Conservation (phyloP, 2,797 vertebrate species). For the Psittacula echo region DNA sequence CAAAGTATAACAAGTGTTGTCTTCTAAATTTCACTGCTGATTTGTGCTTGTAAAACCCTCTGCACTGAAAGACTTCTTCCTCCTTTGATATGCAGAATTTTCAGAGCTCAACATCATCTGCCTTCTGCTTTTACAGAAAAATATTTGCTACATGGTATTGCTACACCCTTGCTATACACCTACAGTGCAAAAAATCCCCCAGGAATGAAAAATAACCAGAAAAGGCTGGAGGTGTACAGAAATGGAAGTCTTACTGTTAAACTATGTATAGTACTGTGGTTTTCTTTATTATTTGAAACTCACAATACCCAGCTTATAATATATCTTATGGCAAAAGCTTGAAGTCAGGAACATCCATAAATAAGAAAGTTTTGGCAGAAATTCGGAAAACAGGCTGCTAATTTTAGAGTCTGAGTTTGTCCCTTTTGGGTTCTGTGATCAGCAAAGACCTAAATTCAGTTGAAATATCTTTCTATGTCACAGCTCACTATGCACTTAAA, state of each 20-base stretch:
- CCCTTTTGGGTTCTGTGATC: not conserved
- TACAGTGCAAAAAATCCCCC: not conserved
- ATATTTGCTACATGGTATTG: not conserved
- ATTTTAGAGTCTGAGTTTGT: not conserved
- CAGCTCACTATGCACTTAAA: not conserved
- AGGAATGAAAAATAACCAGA: not conserved
- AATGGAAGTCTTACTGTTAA: not conserved
- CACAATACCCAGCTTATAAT: not conserved
- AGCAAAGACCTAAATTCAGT: not conserved
- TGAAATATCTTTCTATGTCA: not conserved
- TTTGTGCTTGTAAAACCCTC: not conserved
- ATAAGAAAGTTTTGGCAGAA: not conserved
- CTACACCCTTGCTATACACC: not conserved
- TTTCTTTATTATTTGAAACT: not conserved
- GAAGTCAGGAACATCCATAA: not conserved
- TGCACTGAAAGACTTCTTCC: not conserved
- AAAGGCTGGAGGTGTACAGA: not conserved
- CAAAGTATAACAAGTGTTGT: not conserved
- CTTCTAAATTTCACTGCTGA: not conserved
- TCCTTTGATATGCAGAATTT: not conserved
- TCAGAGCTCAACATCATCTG: not conserved
- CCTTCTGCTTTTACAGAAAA: not conserved
- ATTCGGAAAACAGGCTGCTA: not conserved
- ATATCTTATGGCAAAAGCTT: not conserved
- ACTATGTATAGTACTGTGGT: not conserved